phyloP scores from a whole-genome alignment of 2,113 vertebrate species.

The Callaeas wilsoni region DNA sequence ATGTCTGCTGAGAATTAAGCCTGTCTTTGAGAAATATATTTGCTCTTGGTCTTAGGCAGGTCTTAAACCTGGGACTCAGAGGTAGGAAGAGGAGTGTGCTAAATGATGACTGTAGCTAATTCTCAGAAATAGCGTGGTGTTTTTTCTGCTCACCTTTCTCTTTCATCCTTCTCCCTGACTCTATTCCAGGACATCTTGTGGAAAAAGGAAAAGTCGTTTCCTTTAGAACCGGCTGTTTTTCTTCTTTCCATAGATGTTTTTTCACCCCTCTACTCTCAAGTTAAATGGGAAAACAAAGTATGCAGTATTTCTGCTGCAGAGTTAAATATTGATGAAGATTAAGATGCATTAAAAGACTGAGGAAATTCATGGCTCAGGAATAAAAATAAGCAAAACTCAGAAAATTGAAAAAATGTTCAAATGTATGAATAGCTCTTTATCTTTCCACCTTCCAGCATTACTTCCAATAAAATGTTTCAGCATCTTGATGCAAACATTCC shows the following conservation, averaged over 20 bases:
- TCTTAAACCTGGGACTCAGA: background rate
- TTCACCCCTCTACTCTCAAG: background rate
- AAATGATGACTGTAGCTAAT: background rate
- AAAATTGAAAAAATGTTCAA: background rate
- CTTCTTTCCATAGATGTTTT: background rate
- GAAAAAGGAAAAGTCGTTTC: constrained; percentile 18
- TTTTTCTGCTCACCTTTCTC: background rate
- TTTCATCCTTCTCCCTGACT: constrained; percentile 8
- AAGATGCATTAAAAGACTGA: constrained; percentile 40
- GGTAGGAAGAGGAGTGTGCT: background rate
- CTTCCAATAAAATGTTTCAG: constrained; percentile 38
- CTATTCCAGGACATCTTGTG: background rate
- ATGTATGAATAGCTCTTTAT: constrained; percentile 54
- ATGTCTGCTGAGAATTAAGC: background rate
- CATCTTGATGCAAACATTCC: constrained; percentile 43
- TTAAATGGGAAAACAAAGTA: constrained; percentile 37
- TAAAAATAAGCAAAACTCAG: constrained; percentile 44
- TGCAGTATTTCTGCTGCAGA: constrained; percentile 30
- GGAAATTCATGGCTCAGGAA: constrained; percentile 23
- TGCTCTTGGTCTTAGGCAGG: background rate
- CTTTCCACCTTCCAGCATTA: constrained; percentile 1
- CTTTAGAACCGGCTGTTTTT: constrained; percentile 5
- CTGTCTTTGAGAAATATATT: background rate
- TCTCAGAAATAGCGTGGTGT: background rate
- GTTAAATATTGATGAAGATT: constrained; percentile 56